Evolutionary conservation across 1,140 invertebrate species (phyloP).

Genomic region (Bombus pascuorum): DNA sequence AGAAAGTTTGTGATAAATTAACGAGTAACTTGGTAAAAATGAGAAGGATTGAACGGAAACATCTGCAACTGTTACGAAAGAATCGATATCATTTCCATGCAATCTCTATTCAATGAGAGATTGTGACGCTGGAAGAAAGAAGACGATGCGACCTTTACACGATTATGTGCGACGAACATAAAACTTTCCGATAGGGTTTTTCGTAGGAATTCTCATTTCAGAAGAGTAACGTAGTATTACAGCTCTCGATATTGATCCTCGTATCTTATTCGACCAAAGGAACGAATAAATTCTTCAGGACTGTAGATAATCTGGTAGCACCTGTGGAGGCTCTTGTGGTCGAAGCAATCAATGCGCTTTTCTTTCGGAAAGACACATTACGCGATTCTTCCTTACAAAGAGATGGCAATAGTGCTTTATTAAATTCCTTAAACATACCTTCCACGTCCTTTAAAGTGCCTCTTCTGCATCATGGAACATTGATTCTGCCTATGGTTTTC

Average conservation of each 20-base stretch:
- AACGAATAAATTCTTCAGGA: slow-evolving; percentile 31
- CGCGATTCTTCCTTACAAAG: slow-evolving; percentile 54
- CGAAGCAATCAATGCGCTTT: slow-evolving; percentile 45
- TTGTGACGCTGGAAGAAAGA: background rate
- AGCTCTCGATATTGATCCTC: slow-evolving; percentile 40
- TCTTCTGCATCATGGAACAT: slow-evolving; percentile 16
- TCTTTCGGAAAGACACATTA: slow-evolving; percentile 57
- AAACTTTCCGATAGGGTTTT: background rate
- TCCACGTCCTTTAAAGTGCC: slow-evolving; percentile 22
- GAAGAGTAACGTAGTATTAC: background rate
- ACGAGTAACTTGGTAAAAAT: background rate
- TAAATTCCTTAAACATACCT: slow-evolving; percentile 57
- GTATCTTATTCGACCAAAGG: slow-evolving; percentile 3
- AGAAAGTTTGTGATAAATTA: background rate
- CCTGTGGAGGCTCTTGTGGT: slow-evolving; percentile 19
- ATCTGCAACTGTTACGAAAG: background rate
- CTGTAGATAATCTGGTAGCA: slow-evolving; percentile 48
- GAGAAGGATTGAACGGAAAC: background rate
- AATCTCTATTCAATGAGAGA: background rate
- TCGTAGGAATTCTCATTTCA: slow-evolving; percentile 3
- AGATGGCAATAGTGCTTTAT: slow-evolving; percentile 57
- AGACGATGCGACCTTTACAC: background rate
- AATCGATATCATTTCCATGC: background rate
- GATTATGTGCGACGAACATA: background rate
- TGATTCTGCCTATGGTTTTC: background rate